Percentiles rank a stretch among this genome's conserved stretches.
phyloP scores from a whole-genome alignment of 2,113 vertebrate genomes.

The Leptosomus discolor region DNA sequence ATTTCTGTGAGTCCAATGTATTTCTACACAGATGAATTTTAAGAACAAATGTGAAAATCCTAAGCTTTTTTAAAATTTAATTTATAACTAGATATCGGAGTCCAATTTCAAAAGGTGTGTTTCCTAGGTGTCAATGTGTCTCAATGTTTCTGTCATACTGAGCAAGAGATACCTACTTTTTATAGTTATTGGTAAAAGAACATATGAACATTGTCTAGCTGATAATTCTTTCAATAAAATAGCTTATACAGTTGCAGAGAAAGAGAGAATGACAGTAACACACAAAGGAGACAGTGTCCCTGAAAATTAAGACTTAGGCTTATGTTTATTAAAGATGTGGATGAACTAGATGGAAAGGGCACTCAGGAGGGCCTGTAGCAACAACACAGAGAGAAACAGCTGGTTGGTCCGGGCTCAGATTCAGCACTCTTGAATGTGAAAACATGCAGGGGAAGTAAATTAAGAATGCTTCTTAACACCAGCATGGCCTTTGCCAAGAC shows the following conservation, averaged over 20 bases:
- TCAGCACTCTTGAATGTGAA: background rate
- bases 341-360: background rate
- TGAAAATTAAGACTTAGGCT: background rate
- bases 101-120: background rate
- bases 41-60: background rate
- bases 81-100: background rate
- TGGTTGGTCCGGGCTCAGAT: background rate
- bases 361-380: background rate
- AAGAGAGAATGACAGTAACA: background rate
- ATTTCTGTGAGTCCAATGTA: background rate
- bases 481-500: background rate
- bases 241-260: background rate
- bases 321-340: background rate
- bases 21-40: background rate
- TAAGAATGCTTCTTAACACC: background rate
- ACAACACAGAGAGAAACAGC: background rate
- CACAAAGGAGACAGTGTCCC: background rate
- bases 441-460: background rate
- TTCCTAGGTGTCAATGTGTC: background rate
- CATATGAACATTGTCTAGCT: background rate
- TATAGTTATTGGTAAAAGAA: background rate
- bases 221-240: background rate
- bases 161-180: background rate
- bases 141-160: background rate
- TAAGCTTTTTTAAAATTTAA: background rate